Percentiles rank a stretch among this genome's conserved stretches.
Conservation (phyloP, 1,140 invertebrate species). For the Lucilia cuprina region DNA sequence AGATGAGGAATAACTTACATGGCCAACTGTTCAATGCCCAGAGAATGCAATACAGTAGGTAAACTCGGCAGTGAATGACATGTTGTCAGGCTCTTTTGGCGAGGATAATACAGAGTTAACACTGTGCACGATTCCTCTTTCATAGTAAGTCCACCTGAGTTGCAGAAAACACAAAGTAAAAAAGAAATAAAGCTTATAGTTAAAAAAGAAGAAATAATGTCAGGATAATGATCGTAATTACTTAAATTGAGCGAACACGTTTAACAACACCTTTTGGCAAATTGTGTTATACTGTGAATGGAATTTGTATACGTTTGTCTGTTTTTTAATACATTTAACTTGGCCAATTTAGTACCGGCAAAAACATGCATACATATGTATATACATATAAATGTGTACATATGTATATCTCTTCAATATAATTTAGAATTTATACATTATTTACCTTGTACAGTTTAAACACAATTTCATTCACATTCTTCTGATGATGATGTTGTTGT, state of each 20-base stretch:
- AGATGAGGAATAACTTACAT: slow-evolving; percentile 65
- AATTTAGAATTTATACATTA: background rate
- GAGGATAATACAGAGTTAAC: slow-evolving; percentile 72
- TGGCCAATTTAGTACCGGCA: background rate
- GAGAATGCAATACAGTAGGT: slow-evolving; percentile 70
- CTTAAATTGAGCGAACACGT: slow-evolving; percentile 35
- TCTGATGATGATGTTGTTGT: background rate
- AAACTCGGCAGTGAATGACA: slow-evolving; percentile 72
- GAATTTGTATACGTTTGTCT: background rate
- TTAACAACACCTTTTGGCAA: slow-evolving; percentile 33
- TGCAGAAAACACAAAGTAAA: background rate
- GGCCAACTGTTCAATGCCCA: slow-evolving; percentile 70
- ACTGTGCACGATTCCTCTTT: slow-evolving; percentile 75
- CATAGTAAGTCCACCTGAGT: slow-evolving; percentile 65
- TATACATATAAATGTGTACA: background rate
- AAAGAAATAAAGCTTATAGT: background rate
- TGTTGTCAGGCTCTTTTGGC: slow-evolving; percentile 67
- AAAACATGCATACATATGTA: background rate
- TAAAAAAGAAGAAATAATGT: slow-evolving; percentile 23
- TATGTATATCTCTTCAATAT: background rate
- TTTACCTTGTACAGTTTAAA: background rate
- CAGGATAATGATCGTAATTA: slow-evolving; percentile 36
- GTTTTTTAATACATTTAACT: background rate
- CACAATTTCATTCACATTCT: background rate
- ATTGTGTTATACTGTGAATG: slow-evolving; percentile 25